Evolutionary conservation across 2,113 vertebrate species (phyloP).

Genomic region (Machaerirhynchus nigripectus): DNA sequence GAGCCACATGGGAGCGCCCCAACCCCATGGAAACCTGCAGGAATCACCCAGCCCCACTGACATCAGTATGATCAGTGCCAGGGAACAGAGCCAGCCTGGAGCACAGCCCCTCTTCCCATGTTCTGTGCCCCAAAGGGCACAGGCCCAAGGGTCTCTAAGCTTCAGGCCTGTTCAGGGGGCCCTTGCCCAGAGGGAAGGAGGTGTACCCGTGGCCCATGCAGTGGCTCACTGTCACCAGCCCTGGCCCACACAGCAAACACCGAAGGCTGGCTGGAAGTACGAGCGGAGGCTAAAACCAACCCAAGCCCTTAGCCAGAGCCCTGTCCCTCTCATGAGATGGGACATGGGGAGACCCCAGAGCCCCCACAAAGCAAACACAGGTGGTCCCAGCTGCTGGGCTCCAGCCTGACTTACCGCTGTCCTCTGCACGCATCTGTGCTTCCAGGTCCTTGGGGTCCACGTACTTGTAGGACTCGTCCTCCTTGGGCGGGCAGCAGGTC

Average conservation of each 20-base stretch:
- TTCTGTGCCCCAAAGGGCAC: accelerated
- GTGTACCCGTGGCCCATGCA: accelerated
- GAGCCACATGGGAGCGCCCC: background rate
- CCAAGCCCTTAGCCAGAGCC: background rate
- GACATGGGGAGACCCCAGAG: accelerated
- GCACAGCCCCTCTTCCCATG: accelerated
- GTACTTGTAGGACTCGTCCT: constrained; percentile 79
- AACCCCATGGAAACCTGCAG: accelerated
- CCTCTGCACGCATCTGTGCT: constrained; percentile 81
- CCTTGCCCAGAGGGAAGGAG: background rate
- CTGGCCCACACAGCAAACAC: accelerated
- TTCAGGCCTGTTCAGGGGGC: background rate
- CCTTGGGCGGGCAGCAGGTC: constrained; percentile 78
- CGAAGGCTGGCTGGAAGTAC: accelerated
- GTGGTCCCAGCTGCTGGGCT: background rate
- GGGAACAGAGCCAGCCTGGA: background rate
- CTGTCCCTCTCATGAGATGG: accelerated
- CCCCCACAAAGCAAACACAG: background rate
- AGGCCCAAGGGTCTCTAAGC: background rate
- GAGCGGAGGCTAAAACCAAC: background rate
- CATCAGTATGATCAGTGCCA: background rate
- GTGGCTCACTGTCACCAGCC: background rate
- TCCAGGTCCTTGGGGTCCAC: constrained; percentile 82
- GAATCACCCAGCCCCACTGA: background rate
- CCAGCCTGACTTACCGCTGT: constrained; percentile 55